phyloP scores from a whole-genome alignment of 2,113 vertebrate species.

The Otolemur garnettii region DNA sequence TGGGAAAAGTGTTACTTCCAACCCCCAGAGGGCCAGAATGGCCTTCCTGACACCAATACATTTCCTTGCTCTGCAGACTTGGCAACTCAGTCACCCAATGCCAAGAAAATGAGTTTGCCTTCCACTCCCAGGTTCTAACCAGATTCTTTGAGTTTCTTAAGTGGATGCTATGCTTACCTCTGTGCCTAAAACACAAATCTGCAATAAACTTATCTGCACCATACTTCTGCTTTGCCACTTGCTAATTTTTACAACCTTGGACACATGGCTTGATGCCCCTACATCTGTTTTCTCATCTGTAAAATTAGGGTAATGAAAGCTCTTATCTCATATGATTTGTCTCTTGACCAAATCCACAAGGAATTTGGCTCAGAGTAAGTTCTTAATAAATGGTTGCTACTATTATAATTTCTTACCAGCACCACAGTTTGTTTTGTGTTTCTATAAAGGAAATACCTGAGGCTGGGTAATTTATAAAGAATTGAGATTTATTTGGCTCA shows the following conservation, averaged over 20 bases:
- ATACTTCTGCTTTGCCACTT: neutral
- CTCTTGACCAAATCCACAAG: neutral
- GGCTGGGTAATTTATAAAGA: too few relatives aligned
- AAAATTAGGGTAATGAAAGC: neutral
- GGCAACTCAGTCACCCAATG: neutral
- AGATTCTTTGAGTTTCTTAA: constrained; percentile 10
- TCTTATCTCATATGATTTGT: neutral
- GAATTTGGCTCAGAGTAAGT: neutral
- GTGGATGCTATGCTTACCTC: neutral
- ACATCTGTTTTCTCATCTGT: constrained; percentile 20
- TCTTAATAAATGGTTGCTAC: neutral
- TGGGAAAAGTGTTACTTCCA: neutral
- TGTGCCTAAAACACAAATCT: neutral
- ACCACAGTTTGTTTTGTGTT: too few relatives aligned
- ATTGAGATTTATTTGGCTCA: too few relatives aligned
- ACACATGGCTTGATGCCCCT: neutral
- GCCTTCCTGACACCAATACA: neutral
- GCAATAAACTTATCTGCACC: neutral
- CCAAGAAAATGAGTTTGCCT: neutral
- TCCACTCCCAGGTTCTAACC: neutral
- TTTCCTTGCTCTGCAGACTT: neutral
- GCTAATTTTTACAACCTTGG: neutral
- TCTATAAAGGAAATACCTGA: too few relatives aligned
- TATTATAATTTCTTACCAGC: neutral
- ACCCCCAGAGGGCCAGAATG: neutral